Percentiles rank a stretch among this genome's conserved stretches.
These are phyloP conservation scores for Atherinosoma microstoma DNA, from an alignment of 2,797 vertebrate species.

Conservation along the genomic window DNA sequence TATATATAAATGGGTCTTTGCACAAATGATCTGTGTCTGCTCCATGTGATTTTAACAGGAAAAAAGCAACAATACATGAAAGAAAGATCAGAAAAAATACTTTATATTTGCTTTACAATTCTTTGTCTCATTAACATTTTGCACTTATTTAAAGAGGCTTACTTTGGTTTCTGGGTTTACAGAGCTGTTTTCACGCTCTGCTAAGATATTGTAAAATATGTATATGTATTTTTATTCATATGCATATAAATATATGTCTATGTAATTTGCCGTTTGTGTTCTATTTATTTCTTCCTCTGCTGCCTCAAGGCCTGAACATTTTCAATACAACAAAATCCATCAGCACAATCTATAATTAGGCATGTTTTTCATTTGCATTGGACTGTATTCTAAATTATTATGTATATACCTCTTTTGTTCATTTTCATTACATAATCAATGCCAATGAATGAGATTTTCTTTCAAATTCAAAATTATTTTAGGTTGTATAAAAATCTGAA, in stretches of 20 bases:
- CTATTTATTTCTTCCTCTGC: conserved; percentile 39
- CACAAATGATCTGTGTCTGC: conserved; percentile 84
- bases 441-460: too few relatives aligned
- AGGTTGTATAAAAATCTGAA: too few relatives aligned
- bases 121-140: conserved; percentile 88
- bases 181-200: conserved; percentile 82
- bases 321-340: background rate
- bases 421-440: too few relatives aligned
- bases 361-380: too few relatives aligned
- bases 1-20: conserved; percentile 85
- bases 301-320: conserved; percentile 7
- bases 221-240: conserved; percentile 90
- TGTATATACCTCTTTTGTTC: too few relatives aligned
- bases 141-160: conserved; percentile 88
- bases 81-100: conserved; percentile 67
- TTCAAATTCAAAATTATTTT: too few relatives aligned
- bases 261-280: conserved; percentile 77
- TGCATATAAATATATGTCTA: conserved; percentile 90
- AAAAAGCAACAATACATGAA: conserved; percentile 71
- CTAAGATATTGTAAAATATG: conserved; percentile 86
- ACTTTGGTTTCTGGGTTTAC: conserved; percentile 80
- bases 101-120: conserved; percentile 86
- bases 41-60: conserved; percentile 81
- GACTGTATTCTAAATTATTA: too few relatives aligned
- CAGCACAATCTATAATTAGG: background rate